These are phyloP conservation scores for Sanderia malayensis DNA, from an alignment of 30 jellyfish, hydroid and myxozoan species.

Conservation along the genomic window DNA sequence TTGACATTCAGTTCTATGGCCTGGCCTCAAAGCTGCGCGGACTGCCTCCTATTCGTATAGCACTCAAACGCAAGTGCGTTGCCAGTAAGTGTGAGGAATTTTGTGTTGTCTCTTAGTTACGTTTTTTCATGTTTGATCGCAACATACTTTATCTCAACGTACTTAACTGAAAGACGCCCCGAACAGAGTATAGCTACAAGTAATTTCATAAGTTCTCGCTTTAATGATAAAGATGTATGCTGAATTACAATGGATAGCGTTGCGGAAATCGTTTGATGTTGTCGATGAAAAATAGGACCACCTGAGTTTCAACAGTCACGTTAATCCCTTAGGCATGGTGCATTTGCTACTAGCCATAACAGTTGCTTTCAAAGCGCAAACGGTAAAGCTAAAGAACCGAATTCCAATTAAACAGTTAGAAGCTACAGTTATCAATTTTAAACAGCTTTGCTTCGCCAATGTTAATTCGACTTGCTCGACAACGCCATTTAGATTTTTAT, in stretches of 20 bases:
- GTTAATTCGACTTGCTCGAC: too few relatives aligned
- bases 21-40: slow-evolving; percentile 33
- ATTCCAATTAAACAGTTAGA: too few relatives aligned
- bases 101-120: not conserved
- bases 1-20: slow-evolving; percentile 63
- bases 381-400: not conserved
- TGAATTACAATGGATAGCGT: too few relatives aligned
- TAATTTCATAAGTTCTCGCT: too few relatives aligned
- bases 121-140: too few relatives aligned
- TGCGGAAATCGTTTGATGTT: not conserved
- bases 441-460: not conserved
- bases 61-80: slow-evolving; percentile 60
- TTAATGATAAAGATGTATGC: too few relatives aligned
- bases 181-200: too few relatives aligned
- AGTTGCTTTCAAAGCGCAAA: not conserved
- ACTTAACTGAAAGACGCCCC: too few relatives aligned
- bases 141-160: too few relatives aligned
- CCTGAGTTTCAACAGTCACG: slow-evolving; percentile 3
- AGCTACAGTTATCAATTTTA: too few relatives aligned
- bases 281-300: not conserved
- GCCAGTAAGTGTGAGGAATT: slow-evolving; percentile 44
- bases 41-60: slow-evolving; percentile 63
- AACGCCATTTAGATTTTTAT: too few relatives aligned
- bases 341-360: not conserved
- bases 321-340: not conserved